Evolutionary conservation across 2,888 invertebrate genomes (phyloP), one percentile per base, ranked within the genome.

Genomic region (Alsophila aescularia): DNA sequence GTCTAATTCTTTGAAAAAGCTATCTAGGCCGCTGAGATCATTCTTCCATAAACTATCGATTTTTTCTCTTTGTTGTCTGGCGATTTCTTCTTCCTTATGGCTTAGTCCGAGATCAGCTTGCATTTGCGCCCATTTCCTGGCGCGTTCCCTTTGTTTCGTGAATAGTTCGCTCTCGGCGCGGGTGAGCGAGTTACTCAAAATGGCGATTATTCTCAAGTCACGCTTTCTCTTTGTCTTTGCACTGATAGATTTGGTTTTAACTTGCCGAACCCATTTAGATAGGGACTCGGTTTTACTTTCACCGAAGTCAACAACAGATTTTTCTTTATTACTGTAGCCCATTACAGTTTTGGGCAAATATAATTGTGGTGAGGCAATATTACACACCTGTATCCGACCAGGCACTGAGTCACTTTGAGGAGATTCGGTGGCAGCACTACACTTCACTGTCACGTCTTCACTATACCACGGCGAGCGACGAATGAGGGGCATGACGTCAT

Each of bases 1-100:
- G 74, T 93, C 93, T 75, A 95, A 83, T 81, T 94, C 92, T 67
- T 90, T 92, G 92, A 95, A 94, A 83, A 95, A 95, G 74, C 86
- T 90, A 85, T 95, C 93, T 79, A 95, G 79, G 70, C 93, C 93
- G 79, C 92, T 92, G 75, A 94, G 88, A 81, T 94, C 94, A 76
- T 93, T 92, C 85, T 90, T 90, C 92, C 92, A 92, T 73, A 91
- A 67, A 73, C 82, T 81, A 83, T 90, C 85, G 56, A 91, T 85
- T 81, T 88, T 91, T 73, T 89, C 85, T 57, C 80, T 83, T 47
- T 87, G 82, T 72, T 82, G 81, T 75, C 76, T 84, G 76, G 85
- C 81, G 63, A 81, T 76, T 70, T 90, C 89, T 79, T 90, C 90
- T 81, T 90, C 84, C 70, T 83, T 85, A 70, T 77, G 81, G 79